Evolutionary conservation across 1,140 invertebrate species (phyloP).

Genomic region (Harpegnathos saltator): DNA sequence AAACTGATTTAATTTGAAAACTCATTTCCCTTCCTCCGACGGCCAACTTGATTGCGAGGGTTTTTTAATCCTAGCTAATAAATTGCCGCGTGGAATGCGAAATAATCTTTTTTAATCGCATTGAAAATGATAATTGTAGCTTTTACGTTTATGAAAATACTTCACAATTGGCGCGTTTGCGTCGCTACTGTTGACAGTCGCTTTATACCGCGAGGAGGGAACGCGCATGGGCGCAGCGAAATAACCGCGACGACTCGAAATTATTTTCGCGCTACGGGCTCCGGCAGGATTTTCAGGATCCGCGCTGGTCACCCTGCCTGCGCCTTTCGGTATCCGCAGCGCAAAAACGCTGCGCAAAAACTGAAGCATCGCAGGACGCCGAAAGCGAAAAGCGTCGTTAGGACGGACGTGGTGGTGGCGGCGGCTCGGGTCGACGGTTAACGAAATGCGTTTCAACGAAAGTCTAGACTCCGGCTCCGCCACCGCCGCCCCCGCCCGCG

Average conservation of each 20-base stretch:
- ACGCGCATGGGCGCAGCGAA: no score
- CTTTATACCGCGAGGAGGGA: no score
- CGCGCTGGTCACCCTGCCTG: no score
- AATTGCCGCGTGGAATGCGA: background rate
- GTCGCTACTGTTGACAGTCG: background rate
- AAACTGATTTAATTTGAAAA: slow-evolving; percentile 20
- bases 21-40: background rate
- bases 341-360: no score
- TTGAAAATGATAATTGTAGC: background rate
- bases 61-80: slow-evolving; percentile 32
- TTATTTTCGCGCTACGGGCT: no score
- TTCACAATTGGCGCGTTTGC: background rate
- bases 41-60: background rate
- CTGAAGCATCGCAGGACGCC: no score
- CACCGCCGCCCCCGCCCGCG: background rate
- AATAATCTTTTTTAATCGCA: background rate
- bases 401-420: background rate
- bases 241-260: no score
- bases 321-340: no score
- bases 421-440: slow-evolving; percentile 24
- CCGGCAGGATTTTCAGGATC: no score
- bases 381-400: no score
- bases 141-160: background rate
- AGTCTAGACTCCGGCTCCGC: slow-evolving; percentile 63
- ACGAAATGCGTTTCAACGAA: slow-evolving; percentile 54